Evolutionary conservation across 1,140 invertebrate species (phyloP).

Genomic region (Amphibalanus amphitrite): DNA sequence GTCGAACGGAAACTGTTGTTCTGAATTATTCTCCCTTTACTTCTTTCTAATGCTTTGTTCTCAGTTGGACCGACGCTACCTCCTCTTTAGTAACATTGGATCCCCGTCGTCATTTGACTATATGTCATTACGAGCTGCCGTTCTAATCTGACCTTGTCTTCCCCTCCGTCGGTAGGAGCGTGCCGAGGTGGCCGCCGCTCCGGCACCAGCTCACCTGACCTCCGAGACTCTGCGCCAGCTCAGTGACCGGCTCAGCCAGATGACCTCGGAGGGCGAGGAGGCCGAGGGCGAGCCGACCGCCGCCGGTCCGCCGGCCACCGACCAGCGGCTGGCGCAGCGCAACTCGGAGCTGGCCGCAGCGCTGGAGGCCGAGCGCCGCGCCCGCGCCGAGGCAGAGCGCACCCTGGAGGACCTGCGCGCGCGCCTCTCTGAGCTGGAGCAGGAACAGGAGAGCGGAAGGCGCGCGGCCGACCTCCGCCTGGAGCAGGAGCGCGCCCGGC

Average conservation of each 20-base stretch:
- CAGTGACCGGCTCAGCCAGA: neutral
- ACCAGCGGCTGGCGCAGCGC: conserved; percentile 22
- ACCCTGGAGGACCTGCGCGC: conserved; percentile 30
- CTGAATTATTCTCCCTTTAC: too few relatives aligned
- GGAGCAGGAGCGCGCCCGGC: conserved; percentile 27
- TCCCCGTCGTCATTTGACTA: too few relatives aligned
- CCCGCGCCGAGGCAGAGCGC: conserved; percentile 29
- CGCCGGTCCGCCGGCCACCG: too few relatives aligned
- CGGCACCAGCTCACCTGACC: neutral
- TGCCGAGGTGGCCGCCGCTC: too few relatives aligned
- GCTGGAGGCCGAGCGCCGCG: conserved; percentile 30
- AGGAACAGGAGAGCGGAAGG: conserved; percentile 10
- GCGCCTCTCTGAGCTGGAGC: too few relatives aligned
- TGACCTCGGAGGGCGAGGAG: neutral
- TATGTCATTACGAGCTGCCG: too few relatives aligned
- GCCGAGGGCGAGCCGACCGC: too few relatives aligned
- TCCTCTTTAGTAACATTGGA: too few relatives aligned
- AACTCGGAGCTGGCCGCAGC: conserved; percentile 34
- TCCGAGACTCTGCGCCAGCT: neutral
- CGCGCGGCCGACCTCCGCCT: conserved; percentile 20
- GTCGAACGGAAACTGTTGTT: too few relatives aligned
- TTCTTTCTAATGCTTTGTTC: neutral
- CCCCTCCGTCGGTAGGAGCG: neutral
- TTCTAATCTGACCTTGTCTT: too few relatives aligned
- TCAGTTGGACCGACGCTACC: neutral